phyloP scores from a whole-genome alignment of 2,113 vertebrate genomes.

The Gulo gulo region DNA sequence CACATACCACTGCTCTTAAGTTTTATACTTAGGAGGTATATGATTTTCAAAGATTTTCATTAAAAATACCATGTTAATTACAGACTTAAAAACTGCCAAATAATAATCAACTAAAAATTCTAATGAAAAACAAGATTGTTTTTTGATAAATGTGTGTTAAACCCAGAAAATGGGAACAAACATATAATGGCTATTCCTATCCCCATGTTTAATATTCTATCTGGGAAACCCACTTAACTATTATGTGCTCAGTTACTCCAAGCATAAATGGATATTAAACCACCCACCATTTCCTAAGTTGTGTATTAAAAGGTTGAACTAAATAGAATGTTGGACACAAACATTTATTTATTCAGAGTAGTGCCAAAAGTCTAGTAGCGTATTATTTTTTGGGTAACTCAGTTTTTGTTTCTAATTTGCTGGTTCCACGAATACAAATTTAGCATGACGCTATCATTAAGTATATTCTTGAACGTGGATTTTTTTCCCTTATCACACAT shows the following conservation, averaged over 20 bases:
- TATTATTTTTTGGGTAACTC: not conserved
- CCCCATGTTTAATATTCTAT: not conserved
- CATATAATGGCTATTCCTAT: not conserved
- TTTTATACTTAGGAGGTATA: not conserved
- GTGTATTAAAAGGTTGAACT: not conserved
- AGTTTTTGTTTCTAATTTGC: conserved; percentile 40
- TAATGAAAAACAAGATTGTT: not conserved
- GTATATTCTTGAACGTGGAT: conserved; percentile 16
- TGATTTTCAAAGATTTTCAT: not conserved
- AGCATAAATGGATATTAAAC: not conserved
- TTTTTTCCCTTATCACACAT: not conserved
- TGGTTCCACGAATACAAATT: not conserved
- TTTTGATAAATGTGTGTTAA: not conserved
- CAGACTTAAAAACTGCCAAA: not conserved
- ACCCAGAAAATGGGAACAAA: not conserved
- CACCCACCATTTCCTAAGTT: not conserved
- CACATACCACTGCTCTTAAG: not conserved
- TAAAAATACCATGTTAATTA: not conserved
- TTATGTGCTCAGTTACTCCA: not conserved
- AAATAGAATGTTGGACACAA: not conserved
- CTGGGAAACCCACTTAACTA: not conserved
- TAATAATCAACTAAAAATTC: conserved; percentile 23
- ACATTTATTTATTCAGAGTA: conserved; percentile 7
- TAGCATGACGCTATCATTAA: conserved; percentile 12
- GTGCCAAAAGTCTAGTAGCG: not conserved